phyloP scores from a whole-genome alignment of 2,888 invertebrate species.

The Ashinkailepas kermadecensis region DNA sequence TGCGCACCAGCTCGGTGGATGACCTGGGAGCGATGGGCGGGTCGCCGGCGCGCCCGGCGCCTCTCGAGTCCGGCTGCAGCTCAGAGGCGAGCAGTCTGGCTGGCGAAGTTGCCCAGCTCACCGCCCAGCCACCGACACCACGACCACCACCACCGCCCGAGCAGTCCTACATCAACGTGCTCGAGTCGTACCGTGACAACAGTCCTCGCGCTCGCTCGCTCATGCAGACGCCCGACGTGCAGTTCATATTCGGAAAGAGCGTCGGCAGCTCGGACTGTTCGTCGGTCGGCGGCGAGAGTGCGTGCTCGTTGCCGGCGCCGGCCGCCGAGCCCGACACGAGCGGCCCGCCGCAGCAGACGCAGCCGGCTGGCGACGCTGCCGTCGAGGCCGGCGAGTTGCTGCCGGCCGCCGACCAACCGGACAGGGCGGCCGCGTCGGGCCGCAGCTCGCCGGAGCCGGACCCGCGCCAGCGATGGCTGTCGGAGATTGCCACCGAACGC shows the following conservation, averaged over 20 bases:
- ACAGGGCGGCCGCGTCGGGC: neutral
- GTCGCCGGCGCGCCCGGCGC: neutral
- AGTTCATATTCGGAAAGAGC: neutral
- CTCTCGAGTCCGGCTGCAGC: neutral
- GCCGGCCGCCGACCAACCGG: neutral
- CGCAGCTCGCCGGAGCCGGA: conserved; percentile 74
- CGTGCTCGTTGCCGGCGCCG: neutral
- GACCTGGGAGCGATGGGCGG: neutral
- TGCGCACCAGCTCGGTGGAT: neutral
- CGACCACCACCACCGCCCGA: neutral
- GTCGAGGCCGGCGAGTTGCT: neutral
- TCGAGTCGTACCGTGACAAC: conserved; percentile 48
- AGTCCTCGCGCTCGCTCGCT: conserved; percentile 22
- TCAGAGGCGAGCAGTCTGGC: conserved; percentile 9
- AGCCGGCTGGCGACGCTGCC: neutral
- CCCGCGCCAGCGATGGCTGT: conserved; percentile 30
- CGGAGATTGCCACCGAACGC: conserved; percentile 50
- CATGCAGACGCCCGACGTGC: conserved; percentile 19
- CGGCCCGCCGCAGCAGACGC: neutral
- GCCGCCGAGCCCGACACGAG: neutral
- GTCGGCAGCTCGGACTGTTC: neutral
- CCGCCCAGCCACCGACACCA: neutral
- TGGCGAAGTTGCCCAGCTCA: neutral
- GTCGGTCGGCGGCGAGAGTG: neutral
- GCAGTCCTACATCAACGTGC: conserved; percentile 52